Base-by-base conservation (phyloP, 2,797 vertebrate species). In the Clarias fuscus region DNA sequence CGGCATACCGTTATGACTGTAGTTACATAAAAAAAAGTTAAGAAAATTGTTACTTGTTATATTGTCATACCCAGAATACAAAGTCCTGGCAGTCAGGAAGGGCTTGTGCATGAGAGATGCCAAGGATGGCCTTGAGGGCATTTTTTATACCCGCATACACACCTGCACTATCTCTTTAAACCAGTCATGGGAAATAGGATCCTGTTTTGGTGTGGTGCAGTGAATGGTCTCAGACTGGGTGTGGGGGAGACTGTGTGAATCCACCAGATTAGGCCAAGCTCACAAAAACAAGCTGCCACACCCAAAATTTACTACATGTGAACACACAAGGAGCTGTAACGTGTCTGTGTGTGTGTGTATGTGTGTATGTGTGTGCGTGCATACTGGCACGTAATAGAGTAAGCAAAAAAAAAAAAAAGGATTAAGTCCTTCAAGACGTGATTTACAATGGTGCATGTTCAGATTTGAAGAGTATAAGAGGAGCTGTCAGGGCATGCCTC, bases 211-310 rank as follows among this genome's bases (percentile, higher is more conserved):
- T 92, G 92, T 91, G 91, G 89, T 84, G 73, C 30, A 61, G 61
- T 89, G 58, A 85, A 82, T 85, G 88, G 92, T 91, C 90, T 90
- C 58, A 68, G 89, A 90, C 91, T 92, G 95, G 94, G 95, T 93
- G 94, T 92, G 93, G 92, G 93, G 92, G 92, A 91, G 91, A 92
- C 88, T 88, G 93, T 91, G 92, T 95, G 94, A 95, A 94, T 94
- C 94, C 92, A 92, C 82, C 88, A 95, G 95, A 96, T 95, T 95
- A 96, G 89, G 88, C 87, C 89, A 87, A 86, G 88, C 84, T 85
- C 84, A 56, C 33, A 80, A 85, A 65, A 88, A 90, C 87, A 84
- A 88, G 88, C 85, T 73, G 92, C 94, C 92, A 92, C 95, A 93
- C 95, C 95, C 94, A 89, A 90, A 86, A 87, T 78, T 88, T 76